Conservation (phyloP, 2,113 vertebrate species). For the Gadus macrocephalus region DNA sequence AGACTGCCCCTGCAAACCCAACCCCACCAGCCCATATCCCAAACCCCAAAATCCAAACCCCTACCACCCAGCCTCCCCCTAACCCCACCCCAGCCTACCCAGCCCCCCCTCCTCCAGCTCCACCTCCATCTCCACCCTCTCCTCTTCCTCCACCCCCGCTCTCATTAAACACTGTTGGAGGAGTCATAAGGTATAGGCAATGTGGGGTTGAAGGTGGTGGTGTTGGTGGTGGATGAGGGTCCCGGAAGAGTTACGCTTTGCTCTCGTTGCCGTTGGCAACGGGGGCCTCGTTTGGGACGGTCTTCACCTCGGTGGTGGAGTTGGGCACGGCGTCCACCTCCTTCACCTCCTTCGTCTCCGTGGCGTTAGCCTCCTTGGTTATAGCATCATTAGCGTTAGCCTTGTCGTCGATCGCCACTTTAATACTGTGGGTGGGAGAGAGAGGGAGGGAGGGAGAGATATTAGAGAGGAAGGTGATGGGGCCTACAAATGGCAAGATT, state of each 20-base stretch:
- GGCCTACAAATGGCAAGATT: too few species aligned
- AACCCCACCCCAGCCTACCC: too few species aligned
- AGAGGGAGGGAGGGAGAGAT: slow-evolving; percentile 13
- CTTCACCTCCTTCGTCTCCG: slow-evolving; percentile 24
- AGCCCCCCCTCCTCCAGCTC: neutral
- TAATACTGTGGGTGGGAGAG: neutral
- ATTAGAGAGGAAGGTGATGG: neutral
- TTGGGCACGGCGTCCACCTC: slow-evolving; percentile 50
- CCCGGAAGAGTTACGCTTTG: slow-evolving; percentile 84
- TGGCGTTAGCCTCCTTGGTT: too few species aligned
- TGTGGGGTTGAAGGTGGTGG: too few species aligned
- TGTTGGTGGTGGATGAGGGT: neutral
- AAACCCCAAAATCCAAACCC: too few species aligned
- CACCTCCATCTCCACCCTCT: too few species aligned
- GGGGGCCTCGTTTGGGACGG: slow-evolving; percentile 90
- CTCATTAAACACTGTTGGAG: too few species aligned
- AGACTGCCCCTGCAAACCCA: too few species aligned
- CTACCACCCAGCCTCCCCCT: too few species aligned
- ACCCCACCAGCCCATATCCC: too few species aligned
- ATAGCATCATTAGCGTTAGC: neutral
- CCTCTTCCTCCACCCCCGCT: too few species aligned
- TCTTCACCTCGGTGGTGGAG: slow-evolving; percentile 85
- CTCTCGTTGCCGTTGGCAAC: slow-evolving; percentile 92
- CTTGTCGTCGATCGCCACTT: neutral
- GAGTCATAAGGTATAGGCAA: too few species aligned